Evolutionary conservation across 2,888 invertebrate species (phyloP), one percentile per base, ranked within the genome.

Genomic region (Ichneumon xanthorius): DNA sequence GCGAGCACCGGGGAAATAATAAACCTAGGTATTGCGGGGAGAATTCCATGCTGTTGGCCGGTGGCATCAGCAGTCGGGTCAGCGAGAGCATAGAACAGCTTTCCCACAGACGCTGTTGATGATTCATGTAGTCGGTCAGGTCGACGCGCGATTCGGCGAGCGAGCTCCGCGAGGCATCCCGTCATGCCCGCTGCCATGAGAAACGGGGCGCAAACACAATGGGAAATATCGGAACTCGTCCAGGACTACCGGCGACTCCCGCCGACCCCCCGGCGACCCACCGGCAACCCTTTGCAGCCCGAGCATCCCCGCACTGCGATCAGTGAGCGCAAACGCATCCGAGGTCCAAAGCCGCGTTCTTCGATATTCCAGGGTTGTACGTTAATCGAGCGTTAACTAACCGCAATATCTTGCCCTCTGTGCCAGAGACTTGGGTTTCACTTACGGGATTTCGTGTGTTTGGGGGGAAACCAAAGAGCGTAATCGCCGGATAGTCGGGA

Each of bases 121-220:
- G 65, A 67, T 67, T 67, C 65, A 67, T 67, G 65, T 40, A 37
- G 37, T 40, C 65, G 40, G 65, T 67, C 11, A 5, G 55, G 40
- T 26, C 19, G 7, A n/a, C 4, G n/a, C n/a, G n/a, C 40, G 22
- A 37, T 67, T 19, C 37, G n/a, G n/a, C 65, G n/a, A 5, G 5
- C 65, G 26, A 40, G 19, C n/a, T 37, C 65, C 65, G 19, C 37
- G 65, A 67, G n/a, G 40, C 65, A 19, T 67, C 65, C 40, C 65
- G 65, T 67, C 65, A 67, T 67, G 40, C 65, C 37, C 65, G 65
- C 37, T 7, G 65, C 65, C 40, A 40, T 40, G 65, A 40, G 65
- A 67, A 19, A 16, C 40, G 65, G 65, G 40, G 40, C 22, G 19
- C 65, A 40, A 67, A 67, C 65, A 67, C 65, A 67, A 67, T 67